These are phyloP conservation scores for Diplolepis rosae DNA, from an alignment of 2,888 invertebrate species.

Conservation along the genomic window DNA sequence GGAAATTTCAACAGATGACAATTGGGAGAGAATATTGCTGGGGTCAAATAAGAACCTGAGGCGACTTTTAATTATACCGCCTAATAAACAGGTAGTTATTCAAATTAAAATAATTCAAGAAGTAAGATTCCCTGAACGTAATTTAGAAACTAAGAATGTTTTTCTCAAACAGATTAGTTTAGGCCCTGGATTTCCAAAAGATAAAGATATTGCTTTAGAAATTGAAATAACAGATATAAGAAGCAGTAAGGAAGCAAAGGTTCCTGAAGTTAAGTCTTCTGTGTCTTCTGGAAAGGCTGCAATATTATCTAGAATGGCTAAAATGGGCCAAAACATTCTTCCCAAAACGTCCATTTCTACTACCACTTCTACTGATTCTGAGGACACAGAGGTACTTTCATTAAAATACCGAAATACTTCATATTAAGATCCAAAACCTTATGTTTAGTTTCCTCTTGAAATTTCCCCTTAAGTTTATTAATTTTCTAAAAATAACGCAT, in stretches of 20 bases:
- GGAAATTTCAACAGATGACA: slow-evolving; percentile 62
- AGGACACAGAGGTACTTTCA: slow-evolving; percentile 71
- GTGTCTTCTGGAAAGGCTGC: slow-evolving; percentile 68
- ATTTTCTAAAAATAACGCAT: neutral
- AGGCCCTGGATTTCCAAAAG: slow-evolving; percentile 67
- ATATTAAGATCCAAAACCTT: too few species aligned
- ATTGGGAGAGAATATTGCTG: slow-evolving; percentile 63
- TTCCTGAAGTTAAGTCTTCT: slow-evolving; percentile 30
- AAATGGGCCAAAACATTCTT: slow-evolving; percentile 77
- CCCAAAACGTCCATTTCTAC: slow-evolving; percentile 67
- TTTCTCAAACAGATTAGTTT: slow-evolving; percentile 58
- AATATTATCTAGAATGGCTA: slow-evolving; percentile 77
- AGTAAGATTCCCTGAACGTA: neutral
- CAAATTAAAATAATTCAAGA: slow-evolving; percentile 8
- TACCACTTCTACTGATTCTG: slow-evolving; percentile 73
- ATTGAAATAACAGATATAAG: slow-evolving; percentile 61
- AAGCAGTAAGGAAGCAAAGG: slow-evolving; percentile 29
- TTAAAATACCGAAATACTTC: neutral
- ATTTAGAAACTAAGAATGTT: slow-evolving; percentile 2
- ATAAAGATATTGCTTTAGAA: slow-evolving; percentile 62
- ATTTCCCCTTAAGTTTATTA: neutral
- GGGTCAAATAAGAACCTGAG: slow-evolving; percentile 55
- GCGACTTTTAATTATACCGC: slow-evolving; percentile 61
- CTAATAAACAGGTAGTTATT: slow-evolving; percentile 62
- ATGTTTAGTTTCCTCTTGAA: neutral